phyloP scores from a whole-genome alignment of 1,140 invertebrate genomes.

The Trichonephila inaurata region DNA sequence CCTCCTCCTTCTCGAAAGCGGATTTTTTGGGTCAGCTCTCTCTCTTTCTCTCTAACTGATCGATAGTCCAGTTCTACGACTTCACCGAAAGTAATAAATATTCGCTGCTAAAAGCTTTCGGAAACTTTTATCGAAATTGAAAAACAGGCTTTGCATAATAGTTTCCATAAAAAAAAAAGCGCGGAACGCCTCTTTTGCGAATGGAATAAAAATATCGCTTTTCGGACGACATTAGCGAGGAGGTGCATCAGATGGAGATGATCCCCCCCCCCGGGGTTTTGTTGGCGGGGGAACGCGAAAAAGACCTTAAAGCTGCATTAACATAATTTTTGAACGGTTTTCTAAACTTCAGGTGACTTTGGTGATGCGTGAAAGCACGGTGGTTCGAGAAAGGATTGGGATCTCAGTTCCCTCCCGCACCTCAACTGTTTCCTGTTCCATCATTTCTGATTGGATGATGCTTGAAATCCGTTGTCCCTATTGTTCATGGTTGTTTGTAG shows the following conservation, averaged over 20 bases:
- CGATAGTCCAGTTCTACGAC: background rate
- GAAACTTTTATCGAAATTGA: conserved; percentile 38
- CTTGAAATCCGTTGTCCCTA: no score
- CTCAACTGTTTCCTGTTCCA: no score
- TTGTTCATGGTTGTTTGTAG: no score
- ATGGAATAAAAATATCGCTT: conserved; percentile 25
- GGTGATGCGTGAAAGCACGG: no score
- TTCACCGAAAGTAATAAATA: conserved; percentile 22
- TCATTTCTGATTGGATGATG: no score
- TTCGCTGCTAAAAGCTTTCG: conserved; percentile 33
- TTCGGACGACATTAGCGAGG: background rate
- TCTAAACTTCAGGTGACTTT: no score
- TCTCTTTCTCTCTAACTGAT: background rate
- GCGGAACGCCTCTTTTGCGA: background rate
- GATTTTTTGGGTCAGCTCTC: background rate
- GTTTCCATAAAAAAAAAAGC: background rate
- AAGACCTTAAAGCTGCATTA: background rate
- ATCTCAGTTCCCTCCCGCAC: no score
- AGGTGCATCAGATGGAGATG: background rate
- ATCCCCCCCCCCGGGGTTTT: background rate
- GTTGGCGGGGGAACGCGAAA: background rate
- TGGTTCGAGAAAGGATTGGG: no score
- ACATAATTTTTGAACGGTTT: background rate
- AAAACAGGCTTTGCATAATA: conserved; percentile 38
- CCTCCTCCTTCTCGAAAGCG: background rate